Conservation (phyloP, 1,140 invertebrate species). For the Papilio helenus region DNA sequence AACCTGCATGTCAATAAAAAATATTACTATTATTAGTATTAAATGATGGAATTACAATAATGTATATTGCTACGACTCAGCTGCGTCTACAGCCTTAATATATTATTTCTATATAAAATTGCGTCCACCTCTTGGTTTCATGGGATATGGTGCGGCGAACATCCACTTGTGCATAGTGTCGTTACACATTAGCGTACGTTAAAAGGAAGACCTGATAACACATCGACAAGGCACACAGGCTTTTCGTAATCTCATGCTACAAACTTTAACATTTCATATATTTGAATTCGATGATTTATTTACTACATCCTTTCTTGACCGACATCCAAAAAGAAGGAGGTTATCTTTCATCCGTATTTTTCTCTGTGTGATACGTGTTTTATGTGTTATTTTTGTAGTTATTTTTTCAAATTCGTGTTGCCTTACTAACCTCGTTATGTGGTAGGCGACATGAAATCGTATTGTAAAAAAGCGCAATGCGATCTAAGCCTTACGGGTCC, state of each 20-base stretch:
- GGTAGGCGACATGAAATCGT: constrained; percentile 41
- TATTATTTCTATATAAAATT: too few relatives aligned
- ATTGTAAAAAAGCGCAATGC: constrained; percentile 42
- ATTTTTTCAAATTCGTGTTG: constrained; percentile 1
- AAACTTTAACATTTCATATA: neutral
- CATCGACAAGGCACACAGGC: neutral
- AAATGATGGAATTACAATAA: neutral
- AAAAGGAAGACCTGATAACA: neutral
- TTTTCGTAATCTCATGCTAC: neutral
- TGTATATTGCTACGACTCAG: neutral
- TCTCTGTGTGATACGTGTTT: too few relatives aligned
- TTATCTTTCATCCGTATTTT: too few relatives aligned
- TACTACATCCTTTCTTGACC: too few relatives aligned
- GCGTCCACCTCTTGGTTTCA: neutral
- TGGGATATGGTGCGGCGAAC: neutral
- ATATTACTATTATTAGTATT: too few relatives aligned
- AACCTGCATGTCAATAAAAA: too few relatives aligned
- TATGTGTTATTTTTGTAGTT: too few relatives aligned
- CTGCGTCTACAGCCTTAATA: too few relatives aligned
- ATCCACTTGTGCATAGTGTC: neutral
- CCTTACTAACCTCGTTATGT: constrained; percentile 25
- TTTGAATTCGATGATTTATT: too few relatives aligned
- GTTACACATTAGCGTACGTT: neutral
- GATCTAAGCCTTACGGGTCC: constrained; percentile 42
- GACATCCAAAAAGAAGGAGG: too few relatives aligned